Base-by-base conservation (phyloP, 2,888 invertebrate species). In the Drosophila infuscata region DNA sequence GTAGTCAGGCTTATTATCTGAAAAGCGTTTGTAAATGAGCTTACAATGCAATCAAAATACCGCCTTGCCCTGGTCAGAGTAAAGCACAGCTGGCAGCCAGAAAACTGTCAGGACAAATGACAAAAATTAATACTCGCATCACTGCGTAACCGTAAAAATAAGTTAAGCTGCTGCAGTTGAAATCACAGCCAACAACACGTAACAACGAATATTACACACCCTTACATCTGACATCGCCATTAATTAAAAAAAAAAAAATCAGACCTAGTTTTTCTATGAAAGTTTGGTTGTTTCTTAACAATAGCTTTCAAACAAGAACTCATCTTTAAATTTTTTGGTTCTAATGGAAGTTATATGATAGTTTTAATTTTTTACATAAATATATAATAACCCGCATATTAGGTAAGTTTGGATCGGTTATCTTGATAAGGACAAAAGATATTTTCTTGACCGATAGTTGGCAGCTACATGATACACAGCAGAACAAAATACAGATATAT, bases 41-140 rank as follows among this genome's bases (percentile, higher is more conserved):
- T 90, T 88, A 90, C 82, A 78, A 70, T 76, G 76, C 80, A 90
- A 90, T 88, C 77, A 74, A 71, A 76, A 76, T 70, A 64, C 67
- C 59, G 64, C 51, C 62, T 48, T 29, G 41, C 56, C 63, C 67
- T 35, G 54, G 20, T 57, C 72, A 54, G 65, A 33, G 29, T 15
- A 33, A 7, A 36, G 58, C 63, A 20, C 63, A 58, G 66, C 66
- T 49, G 36, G 54, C 60, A 66, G 43, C 35, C 80, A 30, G 62
- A 48, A 64, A 63, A 53, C 82, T 75, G 80, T 76, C 84, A 80
- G 71, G 67, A 69, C 58, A 73, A 75, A 67, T 67, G 66, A 60
- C 49, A 52, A 62, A 74, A 72, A 72, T 67, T 74, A 72, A 89
- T 75, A 74, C 48, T 69, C 54, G 64, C 74, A 51, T 59, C 80